Evolutionary conservation across 1,140 invertebrate genomes (phyloP), one percentile per base, ranked within the genome.

Genomic region (Drosophila orosa): DNA sequence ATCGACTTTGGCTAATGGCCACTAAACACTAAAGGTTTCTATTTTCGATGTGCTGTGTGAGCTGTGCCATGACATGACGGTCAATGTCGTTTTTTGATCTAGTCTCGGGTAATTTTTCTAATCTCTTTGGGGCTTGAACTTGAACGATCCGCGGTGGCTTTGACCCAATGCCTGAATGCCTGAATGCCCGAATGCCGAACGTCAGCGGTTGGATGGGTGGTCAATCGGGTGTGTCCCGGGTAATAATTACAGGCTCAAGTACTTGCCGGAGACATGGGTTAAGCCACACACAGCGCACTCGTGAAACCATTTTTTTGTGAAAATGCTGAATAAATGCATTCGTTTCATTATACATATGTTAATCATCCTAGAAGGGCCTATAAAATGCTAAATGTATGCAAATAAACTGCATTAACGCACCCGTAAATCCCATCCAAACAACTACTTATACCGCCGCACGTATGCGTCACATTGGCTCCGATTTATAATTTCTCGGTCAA

Each of bases 11-110:
- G 78, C 76, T 82, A 72, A 74, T 68, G 74, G 67, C 63, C 54
- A 52, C 50, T 54, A 80, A 74, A 85, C 54, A 52, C 50, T 54
- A 80, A 74, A 85, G 73, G 73, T 81, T 78, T 82, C 71, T 87
- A 83, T 63, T 68, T 82, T 78, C 72, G 54, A 78, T 80, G 66
- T 84, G 65, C 56, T 58, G 54, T 68, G 44, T 61, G 67, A 44
- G 52, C 54, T 67, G 67, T 52, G 65, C 68, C 74, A 48, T 63
- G 80, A 40, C 68, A 90, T 87, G 79, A 77, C 82, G 86, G 86
- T 90, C 86, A 90, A 90, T 90, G 86, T 27, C 87, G 86, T 90
- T 90, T 90, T 86, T 90, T 90, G 86, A 90, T 90, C 86, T 90
- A 90, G 79, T 80, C 86, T 73, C 62, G 33, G 45, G 71, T 50